Conservation (phyloP, 2,797 vertebrate genomes). For the Gobionotothen gibberifrons region DNA sequence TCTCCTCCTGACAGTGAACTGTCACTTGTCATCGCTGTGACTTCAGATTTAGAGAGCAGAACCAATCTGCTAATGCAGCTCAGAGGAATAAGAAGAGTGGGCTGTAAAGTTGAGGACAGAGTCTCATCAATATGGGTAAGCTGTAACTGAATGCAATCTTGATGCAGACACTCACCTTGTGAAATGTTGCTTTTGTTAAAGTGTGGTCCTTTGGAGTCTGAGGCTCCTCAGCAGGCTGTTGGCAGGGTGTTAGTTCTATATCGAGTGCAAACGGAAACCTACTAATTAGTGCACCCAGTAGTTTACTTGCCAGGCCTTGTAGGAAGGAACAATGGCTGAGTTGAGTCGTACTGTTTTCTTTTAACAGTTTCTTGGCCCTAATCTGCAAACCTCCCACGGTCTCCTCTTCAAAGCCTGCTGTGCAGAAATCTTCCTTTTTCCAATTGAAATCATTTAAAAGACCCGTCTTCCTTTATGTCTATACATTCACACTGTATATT, state of each 20-base stretch:
- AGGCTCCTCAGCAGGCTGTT: slow-evolving; percentile 32
- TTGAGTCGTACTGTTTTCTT: slow-evolving; percentile 2
- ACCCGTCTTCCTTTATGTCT: background rate
- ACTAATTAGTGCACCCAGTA: slow-evolving; percentile 53
- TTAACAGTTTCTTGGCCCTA: slow-evolving; percentile 14
- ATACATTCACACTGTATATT: slow-evolving; percentile 19
- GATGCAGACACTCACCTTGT: slow-evolving; percentile 38
- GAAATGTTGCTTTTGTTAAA: slow-evolving; percentile 45
- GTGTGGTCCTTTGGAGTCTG: slow-evolving; percentile 23
- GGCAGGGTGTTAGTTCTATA: slow-evolving; percentile 47
- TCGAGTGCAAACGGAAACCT: slow-evolving; percentile 45
- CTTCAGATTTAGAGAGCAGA: slow-evolving; percentile 47
- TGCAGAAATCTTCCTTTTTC: background rate
- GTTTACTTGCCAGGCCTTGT: slow-evolving; percentile 51
- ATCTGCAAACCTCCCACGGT: background rate
- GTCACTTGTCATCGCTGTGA: slow-evolving; percentile 55
- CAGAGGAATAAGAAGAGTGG: slow-evolving; percentile 53
- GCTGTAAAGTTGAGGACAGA: slow-evolving; percentile 49
- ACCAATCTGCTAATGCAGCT: slow-evolving; percentile 75
- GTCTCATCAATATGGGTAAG: slow-evolving; percentile 51
- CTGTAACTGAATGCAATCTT: slow-evolving; percentile 20
- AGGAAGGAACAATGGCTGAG: slow-evolving; percentile 45
- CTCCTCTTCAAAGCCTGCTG: slow-evolving; percentile 21
- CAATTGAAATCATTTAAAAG: slow-evolving; percentile 10
- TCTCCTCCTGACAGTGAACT: slow-evolving; percentile 58